A percentile compares a stretch with the other conserved stretches of the same genome.
Conservation (phyloP, 2,113 vertebrate genomes). For the Aphelocoma coerulescens region DNA sequence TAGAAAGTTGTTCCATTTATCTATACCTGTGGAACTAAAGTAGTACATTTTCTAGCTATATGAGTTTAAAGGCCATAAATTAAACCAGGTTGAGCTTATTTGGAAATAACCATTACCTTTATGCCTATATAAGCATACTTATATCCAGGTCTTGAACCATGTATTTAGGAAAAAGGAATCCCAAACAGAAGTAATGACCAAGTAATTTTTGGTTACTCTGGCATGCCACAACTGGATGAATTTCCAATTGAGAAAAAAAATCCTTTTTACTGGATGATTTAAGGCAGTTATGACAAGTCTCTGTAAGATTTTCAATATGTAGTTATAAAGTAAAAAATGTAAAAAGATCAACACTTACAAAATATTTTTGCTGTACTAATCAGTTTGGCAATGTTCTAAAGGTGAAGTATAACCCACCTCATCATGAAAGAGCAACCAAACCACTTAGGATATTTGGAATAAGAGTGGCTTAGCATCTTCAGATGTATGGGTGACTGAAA, state of each 20-base stretch:
- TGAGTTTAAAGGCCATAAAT: conserved; percentile 8
- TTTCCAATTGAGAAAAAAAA: not conserved
- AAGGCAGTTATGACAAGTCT: not conserved
- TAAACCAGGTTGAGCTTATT: conserved; percentile 1
- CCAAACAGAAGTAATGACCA: not conserved
- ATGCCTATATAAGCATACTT: not conserved
- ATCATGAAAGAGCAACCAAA: not conserved
- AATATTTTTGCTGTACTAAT: not conserved
- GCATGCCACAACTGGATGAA: not conserved
- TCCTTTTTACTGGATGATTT: not conserved
- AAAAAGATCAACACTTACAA: not conserved
- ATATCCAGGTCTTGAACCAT: not conserved
- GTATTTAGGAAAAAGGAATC: not conserved
- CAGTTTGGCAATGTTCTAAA: not conserved
- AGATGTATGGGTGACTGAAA: conserved; percentile 76
- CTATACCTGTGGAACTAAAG: not conserved
- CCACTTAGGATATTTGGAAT: conserved; percentile 4
- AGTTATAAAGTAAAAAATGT: not conserved
- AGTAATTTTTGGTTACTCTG: not conserved
- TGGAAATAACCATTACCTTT: not conserved
- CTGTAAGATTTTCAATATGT: not conserved
- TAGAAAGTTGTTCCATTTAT: conserved; percentile 17
- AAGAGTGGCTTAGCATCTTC: conserved; percentile 52
- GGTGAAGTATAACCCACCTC: not conserved
- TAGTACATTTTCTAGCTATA: not conserved